A percentile compares a stretch with the other conserved stretches of the same genome.
Conservation (phyloP, 92 coral and sea anemone species). For the Plumapathes pennacea region DNA sequence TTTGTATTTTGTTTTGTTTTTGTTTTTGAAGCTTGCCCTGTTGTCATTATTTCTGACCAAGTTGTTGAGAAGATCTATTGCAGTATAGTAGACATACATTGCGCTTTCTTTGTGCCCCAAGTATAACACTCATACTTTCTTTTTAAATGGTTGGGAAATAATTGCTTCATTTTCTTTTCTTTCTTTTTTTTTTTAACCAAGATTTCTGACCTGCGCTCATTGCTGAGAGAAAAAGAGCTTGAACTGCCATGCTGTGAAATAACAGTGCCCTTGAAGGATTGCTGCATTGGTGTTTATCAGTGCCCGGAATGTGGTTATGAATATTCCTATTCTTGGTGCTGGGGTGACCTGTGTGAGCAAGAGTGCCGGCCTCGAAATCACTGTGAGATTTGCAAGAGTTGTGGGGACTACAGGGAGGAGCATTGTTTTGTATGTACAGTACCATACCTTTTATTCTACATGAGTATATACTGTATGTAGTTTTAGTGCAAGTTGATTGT, state of each 20-base stretch:
- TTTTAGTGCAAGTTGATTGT: not conserved
- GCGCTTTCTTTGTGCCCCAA: not conserved
- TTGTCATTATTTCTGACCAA: too few relatives aligned
- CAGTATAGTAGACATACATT: not conserved
- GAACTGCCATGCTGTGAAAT: conserved; percentile 58
- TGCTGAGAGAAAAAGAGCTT: conserved; percentile 28
- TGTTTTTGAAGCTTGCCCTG: too few relatives aligned
- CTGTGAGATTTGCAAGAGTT: conserved; percentile 55
- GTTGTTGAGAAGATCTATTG: too few relatives aligned
- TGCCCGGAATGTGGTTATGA: conserved; percentile 60
- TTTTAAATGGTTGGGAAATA: too few relatives aligned
- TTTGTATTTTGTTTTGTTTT: too few relatives aligned
- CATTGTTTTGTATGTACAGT: conserved; percentile 55
- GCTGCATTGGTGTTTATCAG: conserved; percentile 31
- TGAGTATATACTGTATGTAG: too few relatives aligned
- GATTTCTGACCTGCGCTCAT: conserved; percentile 34
- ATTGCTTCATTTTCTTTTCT: too few relatives aligned
- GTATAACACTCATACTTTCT: not conserved
- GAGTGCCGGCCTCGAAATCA: conserved; percentile 66
- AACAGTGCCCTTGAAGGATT: conserved; percentile 24
- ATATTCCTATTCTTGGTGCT: conserved; percentile 66
- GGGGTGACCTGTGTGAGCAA: conserved; percentile 48
- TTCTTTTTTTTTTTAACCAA: conserved; percentile 2
- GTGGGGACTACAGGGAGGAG: conserved; percentile 74
- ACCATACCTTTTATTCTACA: too few relatives aligned